Evolutionary conservation across 1,140 invertebrate species (phyloP), one percentile per base, ranked within the genome.

Genomic region (Drosophila ficusphila): DNA sequence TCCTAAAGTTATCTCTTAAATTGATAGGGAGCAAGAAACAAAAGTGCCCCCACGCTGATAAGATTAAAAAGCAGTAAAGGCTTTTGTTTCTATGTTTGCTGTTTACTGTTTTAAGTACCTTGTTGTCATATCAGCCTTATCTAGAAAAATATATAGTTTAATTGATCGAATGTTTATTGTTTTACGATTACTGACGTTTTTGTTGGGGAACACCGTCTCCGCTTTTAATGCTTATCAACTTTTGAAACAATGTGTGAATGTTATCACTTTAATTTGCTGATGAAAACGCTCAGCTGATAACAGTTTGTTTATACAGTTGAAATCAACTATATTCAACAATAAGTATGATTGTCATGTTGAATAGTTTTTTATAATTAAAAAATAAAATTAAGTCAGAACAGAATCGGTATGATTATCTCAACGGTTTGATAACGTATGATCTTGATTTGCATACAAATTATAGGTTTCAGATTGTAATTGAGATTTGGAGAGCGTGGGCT

Each of bases 21-120:
- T 25, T 76, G 1, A 7, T 81, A 1, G n/a, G 38, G 3, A 18
- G 68, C 1, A 48, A 64, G 31, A 9, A 23, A 9, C 2, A 72
- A 51, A 41, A 8, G 2, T 68, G 51, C 7, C 19, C 23, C 2
- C 29, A 23, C n/a, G 2, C 14, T 14, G 23, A 65, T 31, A 83
- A 83, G 51, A 46, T 51, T 0, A 83, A 83, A 36, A 58, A 46
- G 3, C 54, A 83, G 8, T 83, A 60, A 9, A 47, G 8, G 7
- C 4, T 11, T 2, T 1, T 52, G 0, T 42, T 2, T 34, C 1
- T 18, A 0, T 31, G 4, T 12, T 21, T 12, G 1, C 38, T 21
- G 49, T 56, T 56, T 29, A 38, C 6, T 27, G 1, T 54, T 9
- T 8, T 8, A 8, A 21, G 21, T 47, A 2, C 9, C 3, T 31